Evolutionary conservation across 1,140 invertebrate genomes (phyloP), one percentile per base, ranked within the genome.

Genomic region (Holotrichia oblita): DNA sequence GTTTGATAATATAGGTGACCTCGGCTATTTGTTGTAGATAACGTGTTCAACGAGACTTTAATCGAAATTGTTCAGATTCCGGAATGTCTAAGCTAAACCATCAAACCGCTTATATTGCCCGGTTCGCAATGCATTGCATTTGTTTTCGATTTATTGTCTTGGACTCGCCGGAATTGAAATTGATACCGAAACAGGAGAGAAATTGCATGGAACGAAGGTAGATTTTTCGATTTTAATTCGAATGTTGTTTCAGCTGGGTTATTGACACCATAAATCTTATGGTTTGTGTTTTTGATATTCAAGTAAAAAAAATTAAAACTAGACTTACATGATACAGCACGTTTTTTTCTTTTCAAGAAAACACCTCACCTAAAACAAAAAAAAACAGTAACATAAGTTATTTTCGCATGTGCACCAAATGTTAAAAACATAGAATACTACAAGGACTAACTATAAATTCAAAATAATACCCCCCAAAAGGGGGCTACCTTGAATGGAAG

Each of bases 11-110:
- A 79, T 79, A 79, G 80, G 78, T 79, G 80, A 77, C 77, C 80
- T 78, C 79, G 69, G 75, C 76, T 48, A 77, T 79, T 61, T 80
- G 77, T 81, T 81, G 77, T 81, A 79, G 80, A 80, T 81, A 80
- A 80, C 77, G 80, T 81, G 80, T 81, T 80, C 80, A 79, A 81
- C 77, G 79, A 81, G 80, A 81, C 80, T 81, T 81, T 81, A 81
- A 81, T 81, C 80, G 80, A 81, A 81, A 81, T 81, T 81, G 79
- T 78, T 80, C 79, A 72, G 79, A 81, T 81, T 81, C 80, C 80
- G 75, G 80, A 80, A 81, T 80, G 80, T 81, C 79, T 81, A 81
- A 81, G 80, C 79, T 69, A 81, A 81, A 81, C 80, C 79, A 78
- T 80, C 74, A 72, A 77, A 81, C 77, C 79, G 80, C 77, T 78